A percentile compares a stretch with the other conserved stretches of the same genome.
phyloP scores from a whole-genome alignment of 92 coral and sea anemone genomes.

The Porites lobata region DNA sequence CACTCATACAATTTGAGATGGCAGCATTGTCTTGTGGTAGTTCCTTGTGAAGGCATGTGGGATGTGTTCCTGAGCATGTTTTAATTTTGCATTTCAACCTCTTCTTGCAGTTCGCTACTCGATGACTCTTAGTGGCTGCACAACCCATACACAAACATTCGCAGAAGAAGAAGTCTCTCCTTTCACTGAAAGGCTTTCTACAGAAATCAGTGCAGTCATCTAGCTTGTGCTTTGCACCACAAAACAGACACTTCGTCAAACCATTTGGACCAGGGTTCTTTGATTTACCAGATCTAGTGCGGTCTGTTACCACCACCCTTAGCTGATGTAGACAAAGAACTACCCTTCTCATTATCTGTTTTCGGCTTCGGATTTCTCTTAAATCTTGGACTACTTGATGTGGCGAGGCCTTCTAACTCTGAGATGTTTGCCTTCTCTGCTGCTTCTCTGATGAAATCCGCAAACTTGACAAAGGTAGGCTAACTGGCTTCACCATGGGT shows the following conservation, averaged over 20 bases:
- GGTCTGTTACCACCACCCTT: neutral
- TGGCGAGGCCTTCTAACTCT: neutral
- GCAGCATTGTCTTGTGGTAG: neutral
- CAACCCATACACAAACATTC: neutral
- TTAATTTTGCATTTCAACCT: too few species aligned
- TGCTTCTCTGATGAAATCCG: neutral
- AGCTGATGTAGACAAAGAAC: neutral
- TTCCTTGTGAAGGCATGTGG: slow-evolving; percentile 38
- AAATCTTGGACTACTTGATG: neutral
- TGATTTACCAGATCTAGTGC: too few species aligned
- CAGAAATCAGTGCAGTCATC: neutral
- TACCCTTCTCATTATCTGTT: too few species aligned
- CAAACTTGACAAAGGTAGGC: neutral
- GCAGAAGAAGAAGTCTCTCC: neutral
- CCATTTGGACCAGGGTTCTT: too few species aligned
- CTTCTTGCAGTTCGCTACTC: too few species aligned
- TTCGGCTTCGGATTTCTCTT: neutral
- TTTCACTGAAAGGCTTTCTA: slow-evolving; percentile 1
- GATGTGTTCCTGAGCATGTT: slow-evolving; percentile 12
- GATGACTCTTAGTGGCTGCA: too few species aligned
- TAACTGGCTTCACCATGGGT: slow-evolving; percentile 1
- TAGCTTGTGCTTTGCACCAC: neutral
- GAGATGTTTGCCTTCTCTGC: neutral
- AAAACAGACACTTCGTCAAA: too few species aligned
- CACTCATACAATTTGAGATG: slow-evolving; percentile 26